Evolutionary conservation across 2,888 invertebrate genomes (phyloP).

Genomic region (Hoplodrina ambigua): DNA sequence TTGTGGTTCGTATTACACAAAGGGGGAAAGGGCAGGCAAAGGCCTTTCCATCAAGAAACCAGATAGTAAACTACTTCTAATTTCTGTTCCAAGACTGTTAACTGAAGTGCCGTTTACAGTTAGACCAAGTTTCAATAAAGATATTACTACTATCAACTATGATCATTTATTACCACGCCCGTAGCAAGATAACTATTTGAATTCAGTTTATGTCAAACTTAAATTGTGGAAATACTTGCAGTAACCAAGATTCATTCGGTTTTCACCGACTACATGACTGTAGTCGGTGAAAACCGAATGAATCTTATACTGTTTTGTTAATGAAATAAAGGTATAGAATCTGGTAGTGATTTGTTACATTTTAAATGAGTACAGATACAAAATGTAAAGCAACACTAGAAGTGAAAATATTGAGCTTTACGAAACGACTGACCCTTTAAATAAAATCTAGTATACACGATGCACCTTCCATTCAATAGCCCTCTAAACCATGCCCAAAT

Average conservation of each 20-base stretch:
- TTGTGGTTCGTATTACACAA: conserved; percentile 44
- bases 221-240: conserved; percentile 31
- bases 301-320: not conserved
- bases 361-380: too few species aligned
- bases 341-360: not conserved
- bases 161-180: conserved; percentile 24
- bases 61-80: conserved; percentile 27
- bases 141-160: conserved; percentile 15
- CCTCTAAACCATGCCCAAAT: too few species aligned
- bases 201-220: conserved; percentile 41
- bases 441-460: too few species aligned
- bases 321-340: not conserved
- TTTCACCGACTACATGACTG: conserved; percentile 5
- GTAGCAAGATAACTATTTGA: conserved; percentile 36
- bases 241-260: conserved; percentile 11
- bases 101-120: conserved; percentile 25
- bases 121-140: conserved; percentile 27
- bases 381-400: too few species aligned
- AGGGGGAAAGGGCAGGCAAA: conserved; percentile 31
- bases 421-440: too few species aligned
- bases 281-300: too few species aligned
- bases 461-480: too few species aligned
- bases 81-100: conserved; percentile 29
- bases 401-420: too few species aligned
- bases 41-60: conserved; percentile 46